Percentiles rank a stretch among this genome's conserved stretches.
Conservation (phyloP, 2,888 invertebrate genomes). For the Drosophila bunnanda region DNA sequence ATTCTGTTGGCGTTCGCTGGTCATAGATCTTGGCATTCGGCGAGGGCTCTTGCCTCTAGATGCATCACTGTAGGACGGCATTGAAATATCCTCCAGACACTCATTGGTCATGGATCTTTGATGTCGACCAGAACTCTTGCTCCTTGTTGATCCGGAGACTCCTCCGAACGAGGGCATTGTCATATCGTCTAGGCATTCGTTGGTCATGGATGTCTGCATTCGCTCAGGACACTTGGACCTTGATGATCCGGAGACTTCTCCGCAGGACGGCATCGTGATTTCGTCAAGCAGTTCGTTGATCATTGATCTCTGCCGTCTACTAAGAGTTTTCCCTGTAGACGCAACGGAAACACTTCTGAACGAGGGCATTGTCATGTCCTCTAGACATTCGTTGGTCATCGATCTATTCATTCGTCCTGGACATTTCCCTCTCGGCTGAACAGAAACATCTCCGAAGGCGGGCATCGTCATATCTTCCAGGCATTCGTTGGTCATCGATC, state of each 20-base stretch:
- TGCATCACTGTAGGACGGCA: background rate
- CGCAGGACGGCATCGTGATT: slow-evolving; percentile 22
- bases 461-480: slow-evolving; percentile 12
- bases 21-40: background rate
- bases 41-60: background rate
- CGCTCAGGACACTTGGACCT: background rate
- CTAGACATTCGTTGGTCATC: slow-evolving; percentile 3
- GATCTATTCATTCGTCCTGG: background rate
- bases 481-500: background rate
- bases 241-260: background rate
- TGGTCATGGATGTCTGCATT: background rate
- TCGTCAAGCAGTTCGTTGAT: slow-evolving; percentile 12
- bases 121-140: background rate
- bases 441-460: background rate
- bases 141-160: background rate
- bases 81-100: slow-evolving; percentile 1
- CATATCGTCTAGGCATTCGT: slow-evolving; percentile 19
- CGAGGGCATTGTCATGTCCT: slow-evolving; percentile 26
- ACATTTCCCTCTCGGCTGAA: background rate
- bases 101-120: background rate
- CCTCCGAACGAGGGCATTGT: slow-evolving; percentile 34
- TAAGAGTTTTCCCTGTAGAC: background rate
- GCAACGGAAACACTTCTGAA: background rate
- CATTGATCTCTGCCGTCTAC: background rate
- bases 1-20: slow-evolving; percentile 15